These are phyloP conservation scores for Chironomus tepperi DNA, from an alignment of 1,140 invertebrate genomes.

Conservation along the genomic window DNA sequence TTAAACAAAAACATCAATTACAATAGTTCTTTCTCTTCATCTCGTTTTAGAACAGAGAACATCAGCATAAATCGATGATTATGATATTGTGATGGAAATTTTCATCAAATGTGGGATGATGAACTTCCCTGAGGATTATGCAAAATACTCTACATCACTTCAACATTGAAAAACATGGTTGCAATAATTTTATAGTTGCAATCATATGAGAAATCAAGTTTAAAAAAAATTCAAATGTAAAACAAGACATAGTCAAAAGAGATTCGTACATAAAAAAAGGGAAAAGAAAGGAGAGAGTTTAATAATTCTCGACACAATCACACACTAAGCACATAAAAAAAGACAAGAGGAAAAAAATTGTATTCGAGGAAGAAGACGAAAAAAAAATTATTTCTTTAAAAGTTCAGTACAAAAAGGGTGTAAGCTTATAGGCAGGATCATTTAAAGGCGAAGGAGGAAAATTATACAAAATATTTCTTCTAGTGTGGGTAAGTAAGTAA, in stretches of 20 bases:
- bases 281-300: neutral
- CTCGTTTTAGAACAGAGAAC: neutral
- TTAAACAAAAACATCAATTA: neutral
- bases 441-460: too few relatives aligned
- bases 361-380: too few relatives aligned
- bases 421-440: too few relatives aligned
- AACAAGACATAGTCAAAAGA: neutral
- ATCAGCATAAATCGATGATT: neutral
- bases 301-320: slow-evolving; percentile 1
- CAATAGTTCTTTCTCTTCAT: neutral
- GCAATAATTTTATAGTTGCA: neutral
- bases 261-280: neutral
- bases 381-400: too few relatives aligned
- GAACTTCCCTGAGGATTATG: neutral
- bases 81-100: slow-evolving; percentile 18
- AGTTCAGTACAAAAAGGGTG: too few relatives aligned
- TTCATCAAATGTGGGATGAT: neutral
- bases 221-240: too few relatives aligned
- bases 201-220: neutral
- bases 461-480: neutral
- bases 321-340: neutral
- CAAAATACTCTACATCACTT: neutral
- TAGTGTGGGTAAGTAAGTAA: neutral
- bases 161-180: neutral
- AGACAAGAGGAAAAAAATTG: neutral